phyloP scores from a whole-genome alignment of 1,140 invertebrate species.

The Drosophila tristis region DNA sequence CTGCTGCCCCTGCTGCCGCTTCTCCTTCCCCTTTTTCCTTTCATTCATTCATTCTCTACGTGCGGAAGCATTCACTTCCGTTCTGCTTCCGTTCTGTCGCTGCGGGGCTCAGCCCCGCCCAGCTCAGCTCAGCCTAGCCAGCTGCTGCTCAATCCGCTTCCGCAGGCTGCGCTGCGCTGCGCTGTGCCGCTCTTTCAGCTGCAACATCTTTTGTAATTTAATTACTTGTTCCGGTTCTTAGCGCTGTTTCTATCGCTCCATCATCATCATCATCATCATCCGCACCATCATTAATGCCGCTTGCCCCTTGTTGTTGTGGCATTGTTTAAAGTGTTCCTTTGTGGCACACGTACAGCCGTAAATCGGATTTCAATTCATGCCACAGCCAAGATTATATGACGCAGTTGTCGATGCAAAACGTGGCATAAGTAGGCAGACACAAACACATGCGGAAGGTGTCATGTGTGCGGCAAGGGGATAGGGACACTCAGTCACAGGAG shows the following conservation, averaged over 20 bases:
- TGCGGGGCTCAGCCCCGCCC: neutral
- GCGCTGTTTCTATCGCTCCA: slow-evolving; percentile 66
- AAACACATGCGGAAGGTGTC: slow-evolving; percentile 5
- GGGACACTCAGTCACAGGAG: neutral
- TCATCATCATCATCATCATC: slow-evolving; percentile 28
- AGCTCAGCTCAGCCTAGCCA: neutral
- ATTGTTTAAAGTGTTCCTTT: slow-evolving; percentile 65
- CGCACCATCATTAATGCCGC: slow-evolving; percentile 23
- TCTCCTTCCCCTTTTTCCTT: neutral
- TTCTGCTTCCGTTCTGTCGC: slow-evolving; percentile 60
- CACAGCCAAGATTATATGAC: slow-evolving; percentile 44
- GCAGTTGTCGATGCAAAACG: slow-evolving; percentile 40
- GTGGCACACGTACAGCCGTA: slow-evolving; percentile 61
- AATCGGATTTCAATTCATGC: slow-evolving; percentile 40
- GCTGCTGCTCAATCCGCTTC: slow-evolving; percentile 56
- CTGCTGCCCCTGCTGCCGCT: too few species aligned
- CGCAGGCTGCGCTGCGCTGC: slow-evolving; percentile 21
- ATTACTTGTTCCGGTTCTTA: slow-evolving; percentile 81
- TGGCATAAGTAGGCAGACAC: neutral
- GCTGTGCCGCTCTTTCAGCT: slow-evolving; percentile 18
- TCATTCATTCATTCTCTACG: slow-evolving; percentile 57
- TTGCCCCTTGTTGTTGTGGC: slow-evolving; percentile 52
- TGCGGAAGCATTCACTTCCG: slow-evolving; percentile 79
- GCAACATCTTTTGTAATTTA: slow-evolving; percentile 70
- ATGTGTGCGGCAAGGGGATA: neutral